Evolutionary conservation across 2,113 vertebrate genomes (phyloP).

Genomic region (Myocastor coypus): DNA sequence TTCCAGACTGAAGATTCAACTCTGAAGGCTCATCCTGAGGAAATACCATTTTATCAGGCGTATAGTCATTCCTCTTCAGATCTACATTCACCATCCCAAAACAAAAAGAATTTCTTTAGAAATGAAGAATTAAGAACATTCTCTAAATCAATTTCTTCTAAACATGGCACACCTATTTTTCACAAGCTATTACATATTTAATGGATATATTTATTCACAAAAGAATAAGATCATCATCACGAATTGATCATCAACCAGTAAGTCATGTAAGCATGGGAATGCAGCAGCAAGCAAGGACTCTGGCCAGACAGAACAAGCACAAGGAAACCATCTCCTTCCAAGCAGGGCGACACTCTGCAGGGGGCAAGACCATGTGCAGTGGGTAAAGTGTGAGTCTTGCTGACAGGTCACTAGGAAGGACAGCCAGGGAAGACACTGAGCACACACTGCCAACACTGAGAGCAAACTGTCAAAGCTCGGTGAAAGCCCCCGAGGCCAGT

Average conservation of each 20-base stretch:
- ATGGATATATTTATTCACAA: constrained; percentile 6
- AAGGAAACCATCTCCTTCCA: accelerated
- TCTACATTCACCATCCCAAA: constrained; percentile 85
- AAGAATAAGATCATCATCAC: constrained; percentile 45
- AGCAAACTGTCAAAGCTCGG: background rate
- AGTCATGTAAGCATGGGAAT: background rate
- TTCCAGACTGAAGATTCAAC: constrained; percentile 88
- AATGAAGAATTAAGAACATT: constrained; percentile 45
- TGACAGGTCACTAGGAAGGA: background rate
- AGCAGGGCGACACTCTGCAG: background rate
- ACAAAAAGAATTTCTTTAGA: constrained; percentile 23
- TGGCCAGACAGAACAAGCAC: background rate
- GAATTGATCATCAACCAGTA: background rate
- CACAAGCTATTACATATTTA: constrained; percentile 35
- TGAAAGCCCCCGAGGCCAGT: background rate
- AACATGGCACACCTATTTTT: constrained; percentile 35
- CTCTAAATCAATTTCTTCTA: background rate
- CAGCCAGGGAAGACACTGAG: background rate
- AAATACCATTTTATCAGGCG: constrained; percentile 94
- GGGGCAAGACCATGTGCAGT: background rate
- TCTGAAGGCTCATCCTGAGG: constrained; percentile 94
- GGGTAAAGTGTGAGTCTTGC: background rate
- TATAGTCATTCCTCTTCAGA: constrained; percentile 98
- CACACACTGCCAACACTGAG: background rate
- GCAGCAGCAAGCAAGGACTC: background rate